Evolutionary conservation across 2,797 vertebrate genomes (phyloP), one percentile per base, ranked within the genome.

Genomic region (Lutra lutra): DNA sequence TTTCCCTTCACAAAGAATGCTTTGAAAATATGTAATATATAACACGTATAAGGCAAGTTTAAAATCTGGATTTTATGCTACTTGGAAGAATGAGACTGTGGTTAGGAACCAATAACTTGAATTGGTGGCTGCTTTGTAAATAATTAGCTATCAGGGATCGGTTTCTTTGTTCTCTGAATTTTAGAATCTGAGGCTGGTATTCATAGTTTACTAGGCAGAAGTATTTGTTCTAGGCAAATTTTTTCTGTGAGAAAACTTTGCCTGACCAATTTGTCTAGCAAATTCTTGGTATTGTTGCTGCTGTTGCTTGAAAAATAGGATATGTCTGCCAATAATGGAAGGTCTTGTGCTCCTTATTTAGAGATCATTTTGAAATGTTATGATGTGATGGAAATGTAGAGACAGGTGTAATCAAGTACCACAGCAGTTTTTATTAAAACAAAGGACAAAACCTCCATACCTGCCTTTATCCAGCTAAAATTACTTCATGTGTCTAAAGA

Each of bases 121-220:
- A 46, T 82, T 94, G 29, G n/a, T 93, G 77, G 32, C 48, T 86
- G 43, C 40, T 94, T 84, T 87, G 38, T 86, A 86, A 96, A 68
- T 72, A 90, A 27, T 92, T 89, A 83, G 64, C 23, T 78, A 8
- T 21, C 35, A 13, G 10, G 62, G 43, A 20, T 40, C 14, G 27
- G 27, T 48, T 78, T 51, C 25, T 96, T 80, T 46, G 87, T 91
- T 60, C 64, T 96, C 48, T 92, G 46, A 80, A 73, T 89, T 66
- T 95, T 96, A 60, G 48, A 95, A 46, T 89, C n/a, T 80, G 83
- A 89, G 35, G 23, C n/a, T 91, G 68, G 27, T 93, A 79, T 89
- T 75, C 20, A 73, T 84, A 89, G 54, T 90, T 64, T 60, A 77
- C 15, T 38, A 95, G 38, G 18, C 38, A 77, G 48, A 97, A 92